These are phyloP conservation scores for Hypercompe scribonia DNA, from an alignment of 2,888 invertebrate species.

Conservation along the genomic window DNA sequence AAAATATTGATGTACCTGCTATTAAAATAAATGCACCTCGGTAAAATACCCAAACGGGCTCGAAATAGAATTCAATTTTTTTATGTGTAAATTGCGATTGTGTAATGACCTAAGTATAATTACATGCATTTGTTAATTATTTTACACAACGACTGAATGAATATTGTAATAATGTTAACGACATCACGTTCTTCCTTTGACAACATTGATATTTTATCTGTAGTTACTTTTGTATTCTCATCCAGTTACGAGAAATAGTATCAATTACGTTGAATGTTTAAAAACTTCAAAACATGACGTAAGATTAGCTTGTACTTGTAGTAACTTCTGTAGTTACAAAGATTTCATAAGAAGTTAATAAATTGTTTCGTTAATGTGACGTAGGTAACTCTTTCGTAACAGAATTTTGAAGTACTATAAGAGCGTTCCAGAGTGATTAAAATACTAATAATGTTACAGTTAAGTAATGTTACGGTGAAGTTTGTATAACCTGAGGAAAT, in stretches of 20 bases:
- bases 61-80: not conserved
- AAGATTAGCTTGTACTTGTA: not conserved
- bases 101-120: not conserved
- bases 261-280: not conserved
- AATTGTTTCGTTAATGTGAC: not conserved
- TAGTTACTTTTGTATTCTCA: not conserved
- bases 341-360: not conserved
- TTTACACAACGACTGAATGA: not conserved
- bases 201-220: not conserved
- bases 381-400: not conserved
- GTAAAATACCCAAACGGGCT: not conserved
- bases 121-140: not conserved
- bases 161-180: slow-evolving; percentile 3
- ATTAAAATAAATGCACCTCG: no score
- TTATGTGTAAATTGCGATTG: not conserved
- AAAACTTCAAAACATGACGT: not conserved
- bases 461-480: no score
- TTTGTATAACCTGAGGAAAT: no score
- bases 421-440: no score
- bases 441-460: no score
- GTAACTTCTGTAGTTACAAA: not conserved
- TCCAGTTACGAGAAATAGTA: not conserved
- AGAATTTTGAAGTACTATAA: not conserved
- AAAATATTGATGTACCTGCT: no score
- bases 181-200: slow-evolving; percentile 7